Evolutionary conservation across 2,888 invertebrate genomes (phyloP).

Genomic region (Epicampocera succincta): DNA sequence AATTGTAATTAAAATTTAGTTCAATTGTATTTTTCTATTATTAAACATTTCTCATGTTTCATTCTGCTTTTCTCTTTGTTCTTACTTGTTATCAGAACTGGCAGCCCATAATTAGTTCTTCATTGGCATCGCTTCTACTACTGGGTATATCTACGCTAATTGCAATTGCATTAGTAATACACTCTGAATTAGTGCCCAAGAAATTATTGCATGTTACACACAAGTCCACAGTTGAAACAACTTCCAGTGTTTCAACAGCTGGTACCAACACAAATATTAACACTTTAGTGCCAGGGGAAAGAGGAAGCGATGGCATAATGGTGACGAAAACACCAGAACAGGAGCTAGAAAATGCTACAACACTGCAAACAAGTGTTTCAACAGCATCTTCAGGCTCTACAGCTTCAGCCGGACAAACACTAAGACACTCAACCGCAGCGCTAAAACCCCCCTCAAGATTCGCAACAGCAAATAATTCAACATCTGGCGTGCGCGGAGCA

Average conservation of each 20-base stretch:
- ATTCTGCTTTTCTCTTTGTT: slow-evolving; percentile 17
- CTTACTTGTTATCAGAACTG: slow-evolving; percentile 82
- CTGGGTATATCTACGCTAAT: slow-evolving; percentile 85
- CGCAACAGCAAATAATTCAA: slow-evolving; percentile 26
- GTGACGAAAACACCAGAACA: slow-evolving; percentile 45
- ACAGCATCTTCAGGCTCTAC: slow-evolving; percentile 27
- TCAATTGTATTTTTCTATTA: neutral
- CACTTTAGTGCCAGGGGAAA: slow-evolving; percentile 8
- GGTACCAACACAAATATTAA: slow-evolving; percentile 51
- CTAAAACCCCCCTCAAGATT: slow-evolving; percentile 63
- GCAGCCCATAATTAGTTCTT: slow-evolving; percentile 84
- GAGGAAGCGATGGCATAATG: slow-evolving; percentile 1
- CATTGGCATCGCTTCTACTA: slow-evolving; percentile 85
- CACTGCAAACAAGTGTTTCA: slow-evolving; percentile 38
- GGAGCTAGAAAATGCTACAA: slow-evolving; percentile 52
- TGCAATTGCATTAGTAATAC: slow-evolving; percentile 80
- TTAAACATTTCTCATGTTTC: slow-evolving; percentile 46
- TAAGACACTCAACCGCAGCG: slow-evolving; percentile 21
- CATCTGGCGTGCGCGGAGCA: slow-evolving; percentile 80
- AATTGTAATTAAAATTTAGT: neutral
- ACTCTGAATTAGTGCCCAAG: slow-evolving; percentile 80
- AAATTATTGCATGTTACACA: slow-evolving; percentile 74
- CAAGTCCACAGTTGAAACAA: slow-evolving; percentile 63
- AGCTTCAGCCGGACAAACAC: slow-evolving; percentile 18
- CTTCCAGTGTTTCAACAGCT: slow-evolving; percentile 61